Evolutionary conservation across 1,140 invertebrate genomes (phyloP), one percentile per base, ranked within the genome.

Genomic region (Drosophila willistoni): DNA sequence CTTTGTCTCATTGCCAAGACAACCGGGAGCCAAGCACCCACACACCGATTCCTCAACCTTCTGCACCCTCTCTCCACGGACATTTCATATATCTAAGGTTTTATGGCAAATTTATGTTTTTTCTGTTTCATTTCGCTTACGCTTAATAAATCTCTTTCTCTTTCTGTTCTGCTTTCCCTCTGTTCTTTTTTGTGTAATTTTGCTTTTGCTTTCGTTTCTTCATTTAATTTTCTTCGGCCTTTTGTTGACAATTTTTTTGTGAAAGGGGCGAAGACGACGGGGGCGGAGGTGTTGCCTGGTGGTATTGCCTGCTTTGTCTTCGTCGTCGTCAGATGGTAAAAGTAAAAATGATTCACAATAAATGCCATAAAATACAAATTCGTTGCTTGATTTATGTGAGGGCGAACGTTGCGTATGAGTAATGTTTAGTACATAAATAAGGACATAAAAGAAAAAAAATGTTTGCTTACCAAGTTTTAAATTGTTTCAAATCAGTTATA

Each of bases 141-240:
- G 73, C 62, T 74, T 71, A 73, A 84, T 77, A 85, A 80, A 85
- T 85, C 73, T 84, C 81, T 44, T 69, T 62, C 42, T 72, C 41
- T 47, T 41, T 54, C 63, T 54, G 36, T 10, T 36, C 10, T 12
- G 5, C 34, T 9, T 9, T 51, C 62, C 44, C 2, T 47, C 39
- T 36, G 14, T 63, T 63, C 42, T 65, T 39, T 42, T 22, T 60
- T 55, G 69, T 64, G 44, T 51, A 51, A 51, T 51, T 51, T 51
- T 51, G 44, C 29, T 68, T 66, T 69, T 56, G 62, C 64, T 80
- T 64, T 74, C 14, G 34, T 63, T 56, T 71, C 36, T 47, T n/a
- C n/a, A 19, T 65, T 33, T 51, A 36, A 36, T 13, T 29, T 56
- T 33, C 51, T 51, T 41, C 33, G 34, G 51, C 54, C 19, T 44